phyloP scores from a whole-genome alignment of 2,888 invertebrate genomes.

The Nineta flava region DNA sequence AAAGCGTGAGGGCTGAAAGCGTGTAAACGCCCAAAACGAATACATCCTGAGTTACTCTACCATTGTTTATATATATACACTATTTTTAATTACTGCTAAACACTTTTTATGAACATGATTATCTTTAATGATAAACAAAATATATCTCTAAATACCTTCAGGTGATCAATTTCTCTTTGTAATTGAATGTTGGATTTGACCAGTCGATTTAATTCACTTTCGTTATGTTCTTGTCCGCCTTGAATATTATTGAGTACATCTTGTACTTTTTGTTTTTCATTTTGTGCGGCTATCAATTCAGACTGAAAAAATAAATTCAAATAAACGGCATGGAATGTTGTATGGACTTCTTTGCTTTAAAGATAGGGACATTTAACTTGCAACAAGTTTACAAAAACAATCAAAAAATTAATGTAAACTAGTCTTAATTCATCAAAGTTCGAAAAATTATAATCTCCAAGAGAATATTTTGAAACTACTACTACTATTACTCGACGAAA shows the following conservation, averaged over 20 bases:
- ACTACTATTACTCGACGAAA: too few species aligned
- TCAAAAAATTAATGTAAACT: too few species aligned
- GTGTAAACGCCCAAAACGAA: too few species aligned
- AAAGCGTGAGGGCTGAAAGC: too few species aligned
- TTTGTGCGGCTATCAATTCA: conserved; percentile 21
- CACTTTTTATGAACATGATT: not conserved
- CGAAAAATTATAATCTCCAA: too few species aligned
- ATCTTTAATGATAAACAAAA: not conserved
- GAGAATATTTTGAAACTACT: too few species aligned
- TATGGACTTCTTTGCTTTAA: not conserved
- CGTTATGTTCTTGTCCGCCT: conserved; percentile 18
- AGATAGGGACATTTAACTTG: not conserved
- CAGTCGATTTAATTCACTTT: conserved; percentile 19
- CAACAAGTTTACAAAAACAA: too few species aligned
- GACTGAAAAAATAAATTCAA: conserved; percentile 16
- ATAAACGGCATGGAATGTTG: not conserved
- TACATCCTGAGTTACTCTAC: too few species aligned
- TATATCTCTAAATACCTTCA: conserved; percentile 16
- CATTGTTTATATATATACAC: too few species aligned
- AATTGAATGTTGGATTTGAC: conserved; percentile 20
- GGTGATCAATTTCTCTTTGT: conserved; percentile 17
- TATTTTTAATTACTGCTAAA: not conserved
- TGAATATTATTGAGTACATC: conserved; percentile 18
- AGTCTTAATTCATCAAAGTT: too few species aligned
- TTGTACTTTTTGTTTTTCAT: conserved; percentile 23